A percentile compares a stretch with the other conserved stretches of the same genome.
Conservation (phyloP, 2,113 vertebrate genomes). For the Fregetta grallaria region DNA sequence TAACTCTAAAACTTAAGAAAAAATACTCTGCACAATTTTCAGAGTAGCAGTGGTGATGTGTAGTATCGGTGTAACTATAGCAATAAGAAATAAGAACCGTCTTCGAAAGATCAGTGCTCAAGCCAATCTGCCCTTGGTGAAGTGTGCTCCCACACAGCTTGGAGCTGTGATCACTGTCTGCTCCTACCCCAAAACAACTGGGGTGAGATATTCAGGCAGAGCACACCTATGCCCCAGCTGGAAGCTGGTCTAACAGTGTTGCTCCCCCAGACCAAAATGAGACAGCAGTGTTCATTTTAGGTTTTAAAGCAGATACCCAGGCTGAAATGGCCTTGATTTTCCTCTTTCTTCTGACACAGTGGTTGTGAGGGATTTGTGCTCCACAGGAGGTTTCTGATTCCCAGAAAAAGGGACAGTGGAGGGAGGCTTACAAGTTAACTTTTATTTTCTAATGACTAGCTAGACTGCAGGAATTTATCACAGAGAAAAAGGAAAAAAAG, state of each 20-base stretch:
- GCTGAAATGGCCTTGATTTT: background rate
- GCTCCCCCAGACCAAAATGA: background rate
- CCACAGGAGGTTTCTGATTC: background rate
- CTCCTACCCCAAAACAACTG: background rate
- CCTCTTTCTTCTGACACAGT: background rate
- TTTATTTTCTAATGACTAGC: background rate
- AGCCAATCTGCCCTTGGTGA: no score
- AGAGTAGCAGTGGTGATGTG: background rate
- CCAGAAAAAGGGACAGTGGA: background rate
- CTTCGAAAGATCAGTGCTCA: background rate
- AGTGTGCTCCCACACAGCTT: background rate
- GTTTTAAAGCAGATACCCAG: background rate
- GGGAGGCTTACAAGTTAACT: background rate
- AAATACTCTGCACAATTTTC: background rate
- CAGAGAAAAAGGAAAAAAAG: background rate
- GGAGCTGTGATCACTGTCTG: background rate
- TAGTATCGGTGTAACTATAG: fast-evolving
- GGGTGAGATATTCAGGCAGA: background rate
- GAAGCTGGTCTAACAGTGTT: background rate
- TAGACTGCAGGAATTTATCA: background rate
- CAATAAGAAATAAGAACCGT: background rate
- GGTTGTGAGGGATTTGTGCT: background rate
- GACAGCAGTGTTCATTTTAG: background rate
- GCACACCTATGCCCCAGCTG: background rate
- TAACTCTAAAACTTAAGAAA: background rate